These are phyloP conservation scores for Jacana jacana DNA, from an alignment of 2,113 vertebrate genomes.

Conservation along the genomic window DNA sequence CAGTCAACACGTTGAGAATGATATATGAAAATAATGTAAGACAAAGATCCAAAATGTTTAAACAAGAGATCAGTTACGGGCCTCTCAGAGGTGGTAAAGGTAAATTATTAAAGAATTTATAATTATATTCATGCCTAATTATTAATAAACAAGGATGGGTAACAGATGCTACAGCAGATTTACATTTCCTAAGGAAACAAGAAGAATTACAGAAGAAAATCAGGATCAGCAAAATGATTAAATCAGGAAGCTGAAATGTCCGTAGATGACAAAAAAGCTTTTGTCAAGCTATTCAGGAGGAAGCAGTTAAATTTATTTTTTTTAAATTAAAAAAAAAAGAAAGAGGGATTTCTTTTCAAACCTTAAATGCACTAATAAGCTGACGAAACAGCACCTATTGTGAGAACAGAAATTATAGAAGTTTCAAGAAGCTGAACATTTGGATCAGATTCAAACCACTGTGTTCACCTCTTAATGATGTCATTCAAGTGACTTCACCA, in stretches of 20 bases:
- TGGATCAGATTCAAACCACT: neutral
- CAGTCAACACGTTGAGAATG: conserved; percentile 36
- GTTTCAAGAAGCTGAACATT: neutral
- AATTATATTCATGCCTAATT: conserved; percentile 58
- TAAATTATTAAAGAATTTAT: conserved; percentile 65
- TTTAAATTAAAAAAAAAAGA: neutral
- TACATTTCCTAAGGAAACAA: conserved; percentile 63
- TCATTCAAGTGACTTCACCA: neutral
- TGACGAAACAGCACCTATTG: neutral
- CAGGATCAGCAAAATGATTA: conserved; percentile 33
- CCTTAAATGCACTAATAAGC: neutral
- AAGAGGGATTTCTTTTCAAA: neutral
- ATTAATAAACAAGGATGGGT: conserved; percentile 61
- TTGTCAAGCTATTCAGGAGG: neutral
- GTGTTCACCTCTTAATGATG: neutral
- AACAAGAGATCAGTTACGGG: conserved; percentile 46
- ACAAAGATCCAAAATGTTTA: conserved; percentile 58
- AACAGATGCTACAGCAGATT: conserved; percentile 63
- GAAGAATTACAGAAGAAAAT: conserved; percentile 50
- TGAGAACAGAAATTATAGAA: neutral
- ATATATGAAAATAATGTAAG: conserved; percentile 49
- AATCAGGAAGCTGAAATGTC: neutral
- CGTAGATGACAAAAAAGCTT: neutral
- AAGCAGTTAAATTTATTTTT: neutral
- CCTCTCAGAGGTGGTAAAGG: conserved; percentile 58